Evolutionary conservation across 2,888 invertebrate genomes (phyloP), one percentile per base, ranked within the genome.

Genomic region (Odontocerum albicorne): DNA sequence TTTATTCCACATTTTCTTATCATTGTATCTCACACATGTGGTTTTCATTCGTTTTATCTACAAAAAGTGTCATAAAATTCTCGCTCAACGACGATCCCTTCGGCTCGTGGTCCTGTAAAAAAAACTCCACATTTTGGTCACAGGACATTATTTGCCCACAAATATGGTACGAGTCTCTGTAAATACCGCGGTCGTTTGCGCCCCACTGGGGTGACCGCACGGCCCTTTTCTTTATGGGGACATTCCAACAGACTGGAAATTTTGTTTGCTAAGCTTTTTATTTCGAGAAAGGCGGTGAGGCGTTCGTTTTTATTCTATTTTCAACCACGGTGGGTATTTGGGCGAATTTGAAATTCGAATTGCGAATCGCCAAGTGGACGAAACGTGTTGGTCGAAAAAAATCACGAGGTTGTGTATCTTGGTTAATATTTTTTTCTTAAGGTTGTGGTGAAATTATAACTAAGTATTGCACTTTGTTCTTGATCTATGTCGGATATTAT

Each of bases 191-290:
- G 49, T 40, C 49, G 49, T 50, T 50, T 35, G 33, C 32, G 42
- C 40, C 19, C 21, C 20, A 33, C 12, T 19, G 31, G 42, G 49
- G 42, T 50, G 42, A 50, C 49, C 49, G 33, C 42, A 42, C 40
- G 19, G 12, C 21, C 49, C 32, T 32, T 31, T 33, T 33, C 33
- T 39, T 17, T 31, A 31, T 13, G 27, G 42, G 49, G 49, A 50
- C 49, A 50, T 40, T 33, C 33, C 42, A 42, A 35, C 16, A 42
- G 42, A 42, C 49, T 42, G 49, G 33, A 50, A 50, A 50, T 50
- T 50, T 42, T 50, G 42, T 50, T 50, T 50, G 49, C 42, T 20
- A 50, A 50, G 49, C 49, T 50, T 50, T 45, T 50, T 50, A 50
- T 50, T 39, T 45, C 45, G n/a, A 27, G 31, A 31, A 45, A 45